phyloP scores from a whole-genome alignment of 1,140 invertebrate species.

The Drosophila kohkoa region DNA sequence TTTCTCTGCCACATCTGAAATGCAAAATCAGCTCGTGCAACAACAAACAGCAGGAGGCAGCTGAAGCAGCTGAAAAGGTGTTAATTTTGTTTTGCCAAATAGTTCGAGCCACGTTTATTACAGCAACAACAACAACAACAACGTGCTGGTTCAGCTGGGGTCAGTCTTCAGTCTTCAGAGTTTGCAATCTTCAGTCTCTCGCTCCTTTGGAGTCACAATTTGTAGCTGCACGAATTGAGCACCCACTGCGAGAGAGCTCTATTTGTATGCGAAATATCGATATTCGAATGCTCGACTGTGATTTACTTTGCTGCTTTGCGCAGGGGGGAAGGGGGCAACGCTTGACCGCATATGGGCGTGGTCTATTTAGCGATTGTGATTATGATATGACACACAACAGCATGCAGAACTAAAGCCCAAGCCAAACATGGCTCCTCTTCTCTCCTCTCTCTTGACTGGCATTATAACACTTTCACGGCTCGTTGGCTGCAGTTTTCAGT shows the following conservation, averaged over 20 bases:
- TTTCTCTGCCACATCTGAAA: conserved; percentile 59
- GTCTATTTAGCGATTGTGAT: conserved; percentile 78
- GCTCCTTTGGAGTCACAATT: conserved; percentile 51
- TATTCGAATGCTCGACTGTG: conserved; percentile 41
- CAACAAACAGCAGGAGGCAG: conserved; percentile 62
- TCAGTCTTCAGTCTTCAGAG: conserved; percentile 36
- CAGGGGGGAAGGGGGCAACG: background rate
- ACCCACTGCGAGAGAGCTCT: conserved; percentile 41
- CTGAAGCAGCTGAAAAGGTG: conserved; percentile 68
- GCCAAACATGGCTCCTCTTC: conserved; percentile 49
- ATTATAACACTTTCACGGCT: conserved; percentile 83
- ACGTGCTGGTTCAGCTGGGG: conserved; percentile 76
- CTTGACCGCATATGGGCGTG: conserved; percentile 68
- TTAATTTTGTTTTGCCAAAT: conserved; percentile 78
- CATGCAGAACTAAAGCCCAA: conserved; percentile 32
- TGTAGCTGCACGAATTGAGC: conserved; percentile 72
- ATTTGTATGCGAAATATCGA: conserved; percentile 58
- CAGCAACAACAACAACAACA: conserved; percentile 22
- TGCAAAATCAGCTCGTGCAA: conserved; percentile 80
- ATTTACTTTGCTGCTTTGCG: conserved; percentile 26
- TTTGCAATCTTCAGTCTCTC: background rate
- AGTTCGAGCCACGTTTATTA: conserved; percentile 75
- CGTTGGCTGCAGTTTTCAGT: conserved; percentile 49
- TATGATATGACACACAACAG: conserved; percentile 63
- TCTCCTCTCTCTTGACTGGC: conserved; percentile 23